Base-by-base conservation (phyloP, 2,113 vertebrate genomes). In the Tautogolabrus adspersus region DNA sequence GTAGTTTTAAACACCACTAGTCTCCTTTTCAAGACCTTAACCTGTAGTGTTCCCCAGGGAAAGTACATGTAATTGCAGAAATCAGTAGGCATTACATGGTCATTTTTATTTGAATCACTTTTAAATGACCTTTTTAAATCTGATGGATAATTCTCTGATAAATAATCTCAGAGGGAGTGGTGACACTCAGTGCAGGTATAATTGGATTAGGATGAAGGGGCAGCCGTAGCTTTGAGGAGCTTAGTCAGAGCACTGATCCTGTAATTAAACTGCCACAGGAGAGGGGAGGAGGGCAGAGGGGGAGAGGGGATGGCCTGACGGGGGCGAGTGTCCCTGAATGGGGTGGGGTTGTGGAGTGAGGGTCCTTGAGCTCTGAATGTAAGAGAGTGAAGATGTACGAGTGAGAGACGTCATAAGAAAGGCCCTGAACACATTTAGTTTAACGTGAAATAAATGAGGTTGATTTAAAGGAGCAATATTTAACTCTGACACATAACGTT, bases 151-250 rank as follows among this genome's bases (percentile, higher is more conserved):
- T 95, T 97, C 94, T 93, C 93, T 95, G 96, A 96, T 95, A 92
- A 95, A 94, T 95, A 93, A 95, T 95, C 92, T 95, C 89, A 89
- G 94, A 93, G 93, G 92, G 91, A 93, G 92, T 90, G 89, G 93
- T 94, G 95, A 91, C 94, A 95, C 94, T 93, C 93, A 91, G 96
- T 94, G 96, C 96, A 97, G 95, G 95, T 97, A 93, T 98, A 98
- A 98, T 98, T 98, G 97, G 97, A 98, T 98, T 99, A 98, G 94
- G 85, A 89, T 93, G 91, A 93, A 96, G 96, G 94, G 86, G 94
- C 93, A 93, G 95, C 93, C 88, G 65, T 87, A 93, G 94, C 96
- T 97, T 97, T 98, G 96, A 97, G 95, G 96, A 98, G 97, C 97
- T 98, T 97, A 97, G 95, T 95, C 93, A 93, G 96, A 94, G 96